Percentiles rank a stretch among this genome's conserved stretches.
Evolutionary conservation across 2,113 vertebrate species (phyloP).

Genomic region (Accipiter virgatus): DNA sequence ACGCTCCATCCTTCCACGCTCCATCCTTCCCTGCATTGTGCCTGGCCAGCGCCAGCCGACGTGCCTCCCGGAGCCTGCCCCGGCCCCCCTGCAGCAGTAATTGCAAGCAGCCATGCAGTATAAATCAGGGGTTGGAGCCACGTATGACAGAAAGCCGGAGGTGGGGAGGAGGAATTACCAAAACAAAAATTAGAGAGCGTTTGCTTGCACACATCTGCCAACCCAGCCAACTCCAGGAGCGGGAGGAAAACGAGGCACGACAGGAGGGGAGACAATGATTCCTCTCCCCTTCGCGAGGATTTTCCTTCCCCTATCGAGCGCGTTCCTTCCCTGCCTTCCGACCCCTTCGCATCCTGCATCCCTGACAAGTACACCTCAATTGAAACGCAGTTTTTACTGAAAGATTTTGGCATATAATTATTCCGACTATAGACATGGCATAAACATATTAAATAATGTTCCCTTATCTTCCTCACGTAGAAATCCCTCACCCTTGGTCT

Average conservation of each 20-base stretch:
- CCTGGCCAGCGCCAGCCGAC: not conserved
- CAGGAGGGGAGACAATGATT: not conserved
- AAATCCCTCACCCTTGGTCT: not conserved
- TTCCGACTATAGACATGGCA: not conserved
- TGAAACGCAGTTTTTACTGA: not conserved
- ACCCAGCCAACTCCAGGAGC: not conserved
- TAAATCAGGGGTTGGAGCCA: not conserved
- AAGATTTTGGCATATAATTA: not conserved
- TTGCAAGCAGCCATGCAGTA: not conserved
- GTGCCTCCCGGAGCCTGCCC: not conserved
- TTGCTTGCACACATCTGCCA: not conserved
- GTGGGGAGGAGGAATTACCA: not conserved
- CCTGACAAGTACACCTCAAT: not conserved
- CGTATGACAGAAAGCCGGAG: not conserved
- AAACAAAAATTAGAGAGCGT: not conserved
- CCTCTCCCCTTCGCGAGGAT: fast-evolving
- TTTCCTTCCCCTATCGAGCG: fast-evolving
- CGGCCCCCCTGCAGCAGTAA: not conserved
- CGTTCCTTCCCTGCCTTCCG: not conserved
- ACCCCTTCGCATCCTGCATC: not conserved
- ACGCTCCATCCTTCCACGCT: not conserved
- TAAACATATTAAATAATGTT: conserved; percentile 28
- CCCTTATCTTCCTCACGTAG: conserved; percentile 33
- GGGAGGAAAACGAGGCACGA: not conserved
- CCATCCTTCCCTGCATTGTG: not conserved